phyloP scores from a whole-genome alignment of 2,888 invertebrate species.

The Sminthurinus aureus region DNA sequence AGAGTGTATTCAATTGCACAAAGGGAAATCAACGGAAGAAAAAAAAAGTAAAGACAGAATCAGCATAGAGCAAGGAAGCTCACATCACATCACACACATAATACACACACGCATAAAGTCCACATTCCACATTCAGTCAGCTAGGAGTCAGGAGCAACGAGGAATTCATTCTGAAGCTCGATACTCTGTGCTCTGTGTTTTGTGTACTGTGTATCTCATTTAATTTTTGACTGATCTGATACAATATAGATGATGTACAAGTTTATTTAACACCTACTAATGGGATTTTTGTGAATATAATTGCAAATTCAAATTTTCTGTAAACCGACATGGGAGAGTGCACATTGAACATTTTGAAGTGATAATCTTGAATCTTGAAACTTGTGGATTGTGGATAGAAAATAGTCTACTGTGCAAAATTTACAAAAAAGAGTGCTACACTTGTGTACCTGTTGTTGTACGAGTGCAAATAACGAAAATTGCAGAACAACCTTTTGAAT shows the following conservation, averaged over 20 bases:
- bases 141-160: neutral
- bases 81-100: neutral
- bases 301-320: neutral
- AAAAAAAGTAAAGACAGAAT: no score
- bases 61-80: neutral
- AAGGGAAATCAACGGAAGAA: neutral
- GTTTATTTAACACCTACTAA: neutral
- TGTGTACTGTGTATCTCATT: neutral
- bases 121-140: neutral
- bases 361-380: no score
- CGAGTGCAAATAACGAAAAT: no score
- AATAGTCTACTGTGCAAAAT: no score
- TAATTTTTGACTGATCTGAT: neutral
- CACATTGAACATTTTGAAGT: neutral
- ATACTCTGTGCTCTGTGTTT: neutral
- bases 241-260: neutral
- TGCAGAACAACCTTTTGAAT: no score
- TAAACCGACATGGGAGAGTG: slow-evolving; percentile 5
- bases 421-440: no score
- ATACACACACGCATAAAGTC: neutral
- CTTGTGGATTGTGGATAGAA: no score
- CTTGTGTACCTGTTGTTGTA: no score
- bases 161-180: neutral
- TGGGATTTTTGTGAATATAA: neutral
- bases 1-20: neutral